Conservation (phyloP, 2,888 invertebrate species). For the Argyra leucocephala region DNA sequence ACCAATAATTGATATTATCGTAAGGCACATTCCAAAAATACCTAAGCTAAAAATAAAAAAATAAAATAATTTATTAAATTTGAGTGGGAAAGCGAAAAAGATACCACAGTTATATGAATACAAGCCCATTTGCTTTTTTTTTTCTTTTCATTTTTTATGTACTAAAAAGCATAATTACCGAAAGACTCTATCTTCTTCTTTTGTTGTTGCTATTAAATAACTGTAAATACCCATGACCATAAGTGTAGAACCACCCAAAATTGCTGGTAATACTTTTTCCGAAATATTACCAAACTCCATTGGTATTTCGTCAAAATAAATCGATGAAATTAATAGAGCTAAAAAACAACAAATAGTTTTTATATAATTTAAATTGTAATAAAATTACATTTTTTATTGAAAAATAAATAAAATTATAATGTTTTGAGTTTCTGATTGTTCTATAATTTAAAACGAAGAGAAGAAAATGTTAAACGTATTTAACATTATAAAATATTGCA, state of each 20-base stretch:
- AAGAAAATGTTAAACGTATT: no score
- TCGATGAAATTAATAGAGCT: slow-evolving; percentile 40
- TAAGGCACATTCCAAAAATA: slow-evolving; percentile 40
- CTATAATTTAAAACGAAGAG: no score
- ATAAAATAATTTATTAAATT: background rate
- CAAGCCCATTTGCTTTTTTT: no score
- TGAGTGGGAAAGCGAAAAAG: no score
- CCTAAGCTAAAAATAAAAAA: slow-evolving; percentile 32
- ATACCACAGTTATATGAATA: background rate
- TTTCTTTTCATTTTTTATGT: no score
- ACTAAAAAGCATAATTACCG: slow-evolving; percentile 30
- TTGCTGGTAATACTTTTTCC: slow-evolving; percentile 38
- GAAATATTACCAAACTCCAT: slow-evolving; percentile 41
- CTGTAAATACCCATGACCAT: slow-evolving; percentile 42
- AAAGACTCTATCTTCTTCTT: slow-evolving; percentile 40
- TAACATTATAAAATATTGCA: no score
- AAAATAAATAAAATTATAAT: no score
- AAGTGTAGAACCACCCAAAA: slow-evolving; percentile 40
- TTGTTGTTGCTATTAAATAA: slow-evolving; percentile 40
- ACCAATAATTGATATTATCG: slow-evolving; percentile 37
- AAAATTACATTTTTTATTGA: no score
- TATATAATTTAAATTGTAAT: background rate
- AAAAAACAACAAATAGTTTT: background rate
- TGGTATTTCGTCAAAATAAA: slow-evolving; percentile 38
- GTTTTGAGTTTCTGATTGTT: no score